These are phyloP conservation scores for Brachynemurus nebulosus DNA, from an alignment of 2,888 invertebrate species.

Conservation along the genomic window DNA sequence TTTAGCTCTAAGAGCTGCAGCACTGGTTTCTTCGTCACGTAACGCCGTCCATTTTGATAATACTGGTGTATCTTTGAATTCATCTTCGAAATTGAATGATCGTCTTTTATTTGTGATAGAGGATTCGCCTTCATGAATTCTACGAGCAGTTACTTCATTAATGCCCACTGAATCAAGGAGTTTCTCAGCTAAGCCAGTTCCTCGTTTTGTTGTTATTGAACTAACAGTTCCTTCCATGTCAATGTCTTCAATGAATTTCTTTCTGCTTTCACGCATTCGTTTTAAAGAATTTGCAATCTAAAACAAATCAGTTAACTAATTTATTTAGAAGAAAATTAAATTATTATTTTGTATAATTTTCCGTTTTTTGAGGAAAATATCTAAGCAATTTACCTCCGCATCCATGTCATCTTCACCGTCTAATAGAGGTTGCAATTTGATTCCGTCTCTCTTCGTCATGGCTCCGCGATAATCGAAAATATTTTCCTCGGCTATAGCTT, in stretches of 20 bases:
- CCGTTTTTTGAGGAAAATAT: too few species aligned
- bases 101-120: slow-evolving; percentile 31
- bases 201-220: slow-evolving; percentile 41
- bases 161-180: slow-evolving; percentile 48
- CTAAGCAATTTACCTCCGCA: slow-evolving; percentile 37
- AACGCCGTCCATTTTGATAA: slow-evolving; percentile 54
- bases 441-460: slow-evolving; percentile 34
- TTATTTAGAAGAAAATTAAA: too few species aligned
- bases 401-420: slow-evolving; percentile 30
- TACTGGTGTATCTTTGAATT: slow-evolving; percentile 13
- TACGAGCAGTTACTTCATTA: slow-evolving; percentile 28
- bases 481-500: slow-evolving; percentile 37
- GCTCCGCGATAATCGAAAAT: slow-evolving; percentile 51
- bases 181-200: slow-evolving; percentile 45
- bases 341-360: too few species aligned
- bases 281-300: slow-evolving; percentile 45
- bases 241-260: slow-evolving; percentile 44
- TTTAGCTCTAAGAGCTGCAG: slow-evolving; percentile 50
- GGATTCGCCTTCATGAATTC: slow-evolving; percentile 18
- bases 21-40: slow-evolving; percentile 34
- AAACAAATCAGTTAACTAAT: too few species aligned
- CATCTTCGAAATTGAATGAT: slow-evolving; percentile 24
- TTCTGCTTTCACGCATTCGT: slow-evolving; percentile 36
- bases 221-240: slow-evolving; percentile 46
- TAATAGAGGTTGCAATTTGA: slow-evolving; percentile 16